Evolutionary conservation across 2,888 invertebrate species (phyloP).

Genomic region (Phlogophora meticulosa): DNA sequence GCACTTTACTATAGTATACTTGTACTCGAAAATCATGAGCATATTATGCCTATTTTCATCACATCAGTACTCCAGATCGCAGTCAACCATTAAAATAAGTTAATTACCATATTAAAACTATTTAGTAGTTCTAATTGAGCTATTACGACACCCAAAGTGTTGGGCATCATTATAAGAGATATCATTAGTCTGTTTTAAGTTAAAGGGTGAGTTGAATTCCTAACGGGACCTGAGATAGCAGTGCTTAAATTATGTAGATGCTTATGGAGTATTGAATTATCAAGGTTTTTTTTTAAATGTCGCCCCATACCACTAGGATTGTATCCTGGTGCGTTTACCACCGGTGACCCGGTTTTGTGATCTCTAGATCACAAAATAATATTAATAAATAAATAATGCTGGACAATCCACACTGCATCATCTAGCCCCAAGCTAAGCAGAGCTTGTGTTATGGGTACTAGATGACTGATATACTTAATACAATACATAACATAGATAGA

Average conservation of each 20-base stretch:
- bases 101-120: constrained; percentile 53
- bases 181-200: constrained; percentile 53
- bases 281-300: no score
- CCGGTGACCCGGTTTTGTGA: no score
- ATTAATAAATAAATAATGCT: no score
- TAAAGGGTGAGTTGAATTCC: constrained; percentile 38
- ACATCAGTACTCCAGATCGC: constrained; percentile 21
- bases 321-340: no score
- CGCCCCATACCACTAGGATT: no score
- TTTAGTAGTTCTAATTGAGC: constrained; percentile 61
- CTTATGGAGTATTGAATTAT: not conserved
- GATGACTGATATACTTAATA: no score
- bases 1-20: no score
- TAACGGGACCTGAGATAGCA: constrained; percentile 30
- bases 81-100: constrained; percentile 47
- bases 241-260: constrained; percentile 19
- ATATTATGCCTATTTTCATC: constrained; percentile 8
- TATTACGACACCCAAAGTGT: constrained; percentile 56
- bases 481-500: no score
- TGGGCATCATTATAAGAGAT: constrained; percentile 37
- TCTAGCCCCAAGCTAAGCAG: no score
- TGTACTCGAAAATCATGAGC: constrained; percentile 1
- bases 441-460: no score
- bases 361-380: no score
- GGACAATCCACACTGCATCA: no score